Evolutionary conservation across 2,113 vertebrate species (phyloP).

Genomic region (Paracanthobrama guichenoti): DNA sequence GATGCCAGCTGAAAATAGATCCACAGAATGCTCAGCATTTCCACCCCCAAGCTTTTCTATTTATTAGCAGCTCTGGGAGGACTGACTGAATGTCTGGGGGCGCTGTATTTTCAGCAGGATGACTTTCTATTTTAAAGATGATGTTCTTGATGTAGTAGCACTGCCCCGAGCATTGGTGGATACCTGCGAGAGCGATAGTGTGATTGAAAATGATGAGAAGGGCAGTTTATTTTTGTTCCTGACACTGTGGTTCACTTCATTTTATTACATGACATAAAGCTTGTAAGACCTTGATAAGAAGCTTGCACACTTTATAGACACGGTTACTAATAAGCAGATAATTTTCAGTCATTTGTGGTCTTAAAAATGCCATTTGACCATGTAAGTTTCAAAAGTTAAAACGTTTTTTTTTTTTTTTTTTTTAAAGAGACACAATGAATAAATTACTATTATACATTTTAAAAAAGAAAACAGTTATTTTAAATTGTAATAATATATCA

Average conservation of each 20-base stretch:
- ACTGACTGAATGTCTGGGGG: constrained; percentile 62
- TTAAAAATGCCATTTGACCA: no score
- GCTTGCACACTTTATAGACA: not conserved
- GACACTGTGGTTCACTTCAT: not conserved
- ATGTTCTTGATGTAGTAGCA: constrained; percentile 66
- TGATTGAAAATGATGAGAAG: constrained; percentile 30
- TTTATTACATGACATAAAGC: not conserved
- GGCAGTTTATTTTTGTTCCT: constrained; percentile 19
- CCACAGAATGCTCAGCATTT: constrained; percentile 83
- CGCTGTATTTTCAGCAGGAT: constrained; percentile 59
- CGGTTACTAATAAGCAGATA: not conserved
- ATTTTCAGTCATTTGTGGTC: not conserved
- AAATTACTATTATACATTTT: no score
- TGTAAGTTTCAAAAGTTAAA: no score
- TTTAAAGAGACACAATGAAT: no score
- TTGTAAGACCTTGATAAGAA: not conserved
- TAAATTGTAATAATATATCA: no score
- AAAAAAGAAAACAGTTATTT: no score
- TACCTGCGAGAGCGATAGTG: constrained; percentile 14
- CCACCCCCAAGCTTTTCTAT: constrained; percentile 63
- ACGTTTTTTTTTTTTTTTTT: no score
- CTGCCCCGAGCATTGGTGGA: constrained; percentile 19
- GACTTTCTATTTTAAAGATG: constrained; percentile 79
- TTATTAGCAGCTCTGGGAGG: constrained; percentile 64
- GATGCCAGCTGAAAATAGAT: constrained; percentile 92